A percentile compares a stretch with the other conserved stretches of the same genome.
These are phyloP conservation scores for Forbesichthys agassizii DNA, from an alignment of 2,113 vertebrate species.

Conservation along the genomic window DNA sequence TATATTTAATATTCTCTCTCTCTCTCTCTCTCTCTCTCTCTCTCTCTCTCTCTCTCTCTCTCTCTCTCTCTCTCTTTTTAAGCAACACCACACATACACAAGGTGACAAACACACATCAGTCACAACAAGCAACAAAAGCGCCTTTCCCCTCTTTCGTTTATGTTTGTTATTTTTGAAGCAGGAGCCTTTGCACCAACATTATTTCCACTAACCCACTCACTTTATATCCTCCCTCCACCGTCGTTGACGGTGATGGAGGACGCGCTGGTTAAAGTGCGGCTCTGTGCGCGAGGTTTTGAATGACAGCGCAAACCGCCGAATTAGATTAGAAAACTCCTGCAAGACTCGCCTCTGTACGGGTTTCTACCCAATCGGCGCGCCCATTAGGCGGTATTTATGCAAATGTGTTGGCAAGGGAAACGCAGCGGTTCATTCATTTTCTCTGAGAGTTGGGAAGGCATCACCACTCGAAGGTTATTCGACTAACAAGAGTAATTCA, in stretches of 20 bases:
- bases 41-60: neutral
- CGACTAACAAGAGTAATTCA: slow-evolving; percentile 37
- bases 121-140: too few species aligned
- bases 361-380: slow-evolving; percentile 37
- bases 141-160: too few species aligned
- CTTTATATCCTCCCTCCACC: neutral
- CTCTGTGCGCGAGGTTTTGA: slow-evolving; percentile 17
- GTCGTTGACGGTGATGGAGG: neutral
- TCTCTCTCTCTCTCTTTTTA: neutral
- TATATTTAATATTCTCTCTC: neutral
- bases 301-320: slow-evolving; percentile 47
- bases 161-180: too few species aligned
- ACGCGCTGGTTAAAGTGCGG: neutral
- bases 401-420: slow-evolving; percentile 75
- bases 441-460: slow-evolving; percentile 45
- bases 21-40: neutral
- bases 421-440: slow-evolving; percentile 77
- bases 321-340: slow-evolving; percentile 17
- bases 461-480: slow-evolving; percentile 40
- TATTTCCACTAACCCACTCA: neutral
- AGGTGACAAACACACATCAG: too few species aligned
- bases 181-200: too few species aligned
- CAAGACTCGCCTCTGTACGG: neutral
- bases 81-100: too few species aligned
- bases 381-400: slow-evolving; percentile 52